phyloP scores from a whole-genome alignment of 2,113 vertebrate species.

The Capra hircus region DNA sequence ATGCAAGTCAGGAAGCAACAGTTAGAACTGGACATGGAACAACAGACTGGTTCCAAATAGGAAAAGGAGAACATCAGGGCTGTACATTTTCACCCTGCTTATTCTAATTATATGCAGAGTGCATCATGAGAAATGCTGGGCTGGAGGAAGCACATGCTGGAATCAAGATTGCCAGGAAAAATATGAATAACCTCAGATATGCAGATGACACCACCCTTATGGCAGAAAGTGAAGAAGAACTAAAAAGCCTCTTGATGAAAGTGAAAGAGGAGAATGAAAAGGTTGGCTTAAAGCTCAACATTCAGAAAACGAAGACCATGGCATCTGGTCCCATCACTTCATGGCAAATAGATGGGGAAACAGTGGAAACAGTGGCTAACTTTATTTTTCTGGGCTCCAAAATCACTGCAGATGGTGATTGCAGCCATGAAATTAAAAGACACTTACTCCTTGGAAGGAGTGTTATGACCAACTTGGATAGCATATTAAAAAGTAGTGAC shows the following conservation, averaged over 20 bases:
- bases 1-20: not conserved
- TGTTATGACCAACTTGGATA: no score
- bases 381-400: not conserved
- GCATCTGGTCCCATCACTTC: not conserved
- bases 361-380: not conserved
- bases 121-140: fast-evolving
- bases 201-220: not conserved
- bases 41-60: not conserved
- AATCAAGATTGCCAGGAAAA: not conserved
- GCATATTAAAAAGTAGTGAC: no score
- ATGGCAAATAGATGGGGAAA: not conserved
- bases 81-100: not conserved
- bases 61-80: not conserved
- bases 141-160: not conserved
- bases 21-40: not conserved
- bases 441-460: no score
- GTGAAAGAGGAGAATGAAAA: not conserved
- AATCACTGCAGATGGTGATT: no score
- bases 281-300: not conserved
- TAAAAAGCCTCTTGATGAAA: not conserved
- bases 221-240: not conserved
- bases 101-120: not conserved
- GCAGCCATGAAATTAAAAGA: no score
- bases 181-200: not conserved
- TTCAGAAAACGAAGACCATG: not conserved